Evolutionary conservation across 2,113 vertebrate genomes (phyloP).

Genomic region (Gambusia holbrooki): DNA sequence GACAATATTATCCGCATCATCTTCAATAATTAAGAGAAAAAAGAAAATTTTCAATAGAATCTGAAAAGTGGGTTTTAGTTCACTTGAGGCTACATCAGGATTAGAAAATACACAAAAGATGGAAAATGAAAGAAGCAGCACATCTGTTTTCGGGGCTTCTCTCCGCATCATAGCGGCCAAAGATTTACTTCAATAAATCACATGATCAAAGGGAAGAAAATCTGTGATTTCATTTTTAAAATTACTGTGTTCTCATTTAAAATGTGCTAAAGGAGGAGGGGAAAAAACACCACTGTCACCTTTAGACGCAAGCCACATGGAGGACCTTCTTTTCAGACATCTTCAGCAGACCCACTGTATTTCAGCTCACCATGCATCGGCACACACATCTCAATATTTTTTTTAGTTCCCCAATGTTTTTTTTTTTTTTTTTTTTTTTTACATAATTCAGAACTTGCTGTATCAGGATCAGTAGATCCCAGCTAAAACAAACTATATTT

Average conservation of each 20-base stretch:
- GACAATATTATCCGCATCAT: neutral
- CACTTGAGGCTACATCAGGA: conserved; percentile 30
- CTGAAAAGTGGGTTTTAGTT: conserved; percentile 6
- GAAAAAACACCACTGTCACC: conserved; percentile 24
- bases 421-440: conserved; percentile 32
- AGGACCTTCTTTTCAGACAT: conserved; percentile 27
- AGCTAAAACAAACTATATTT: conserved; percentile 77
- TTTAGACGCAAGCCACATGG: conserved; percentile 35
- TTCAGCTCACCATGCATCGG: conserved; percentile 53
- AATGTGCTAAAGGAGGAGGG: conserved; percentile 18
- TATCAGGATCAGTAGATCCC: conserved; percentile 73
- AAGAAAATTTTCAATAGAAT: conserved; percentile 3
- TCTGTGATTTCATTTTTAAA: conserved; percentile 7
- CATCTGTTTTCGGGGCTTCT: conserved; percentile 20
- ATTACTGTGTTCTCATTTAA: conserved; percentile 15
- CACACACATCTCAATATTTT: conserved; percentile 41
- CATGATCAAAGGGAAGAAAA: conserved; percentile 11
- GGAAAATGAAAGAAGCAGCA: conserved; percentile 10
- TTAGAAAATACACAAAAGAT: conserved; percentile 14
- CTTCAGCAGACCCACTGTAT: conserved; percentile 25
- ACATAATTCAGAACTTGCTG: conserved; percentile 63
- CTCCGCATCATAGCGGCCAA: conserved; percentile 18
- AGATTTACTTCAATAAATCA: conserved; percentile 19
- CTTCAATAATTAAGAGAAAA: conserved; percentile 18
- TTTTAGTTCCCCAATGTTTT: conserved; percentile 49